Percentiles rank a stretch among this genome's conserved stretches.
Evolutionary conservation across 2,797 vertebrate species (phyloP).

Genomic region (Streptopelia turtur): DNA sequence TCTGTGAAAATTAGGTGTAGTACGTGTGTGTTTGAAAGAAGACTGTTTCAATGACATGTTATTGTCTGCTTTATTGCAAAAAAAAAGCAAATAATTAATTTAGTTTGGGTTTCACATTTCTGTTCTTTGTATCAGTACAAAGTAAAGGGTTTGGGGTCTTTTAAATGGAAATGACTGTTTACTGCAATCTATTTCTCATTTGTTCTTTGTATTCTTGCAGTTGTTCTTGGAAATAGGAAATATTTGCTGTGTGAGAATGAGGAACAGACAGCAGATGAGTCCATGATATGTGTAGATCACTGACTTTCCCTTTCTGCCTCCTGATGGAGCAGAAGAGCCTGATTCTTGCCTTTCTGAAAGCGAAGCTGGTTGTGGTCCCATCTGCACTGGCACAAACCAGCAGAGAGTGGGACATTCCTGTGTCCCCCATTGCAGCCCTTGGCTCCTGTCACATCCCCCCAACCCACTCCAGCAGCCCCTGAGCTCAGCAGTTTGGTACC

Average conservation of each 20-base stretch:
- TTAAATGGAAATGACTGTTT: neutral
- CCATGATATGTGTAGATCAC: rapidly evolving
- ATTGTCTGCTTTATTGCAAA: neutral
- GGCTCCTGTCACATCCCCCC: neutral
- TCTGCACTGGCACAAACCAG: neutral
- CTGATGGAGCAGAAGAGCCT: neutral
- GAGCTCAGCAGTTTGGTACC: neutral
- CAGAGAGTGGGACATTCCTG: rapidly evolving
- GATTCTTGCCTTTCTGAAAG: neutral
- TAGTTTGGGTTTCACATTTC: neutral
- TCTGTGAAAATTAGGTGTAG: neutral
- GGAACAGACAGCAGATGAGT: neutral
- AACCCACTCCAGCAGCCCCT: rapidly evolving
- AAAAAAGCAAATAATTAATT: neutral
- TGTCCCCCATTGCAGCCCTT: rapidly evolving
- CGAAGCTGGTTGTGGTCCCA: neutral
- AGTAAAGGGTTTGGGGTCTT: neutral
- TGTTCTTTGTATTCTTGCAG: neutral
- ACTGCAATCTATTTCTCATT: neutral
- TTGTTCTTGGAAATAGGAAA: neutral
- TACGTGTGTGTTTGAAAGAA: neutral
- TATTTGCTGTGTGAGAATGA: neutral
- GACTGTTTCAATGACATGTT: neutral
- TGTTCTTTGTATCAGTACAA: neutral
- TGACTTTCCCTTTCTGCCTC: neutral